Base-by-base conservation (phyloP, 2,797 vertebrate genomes). In the Ficedula albicollis region DNA sequence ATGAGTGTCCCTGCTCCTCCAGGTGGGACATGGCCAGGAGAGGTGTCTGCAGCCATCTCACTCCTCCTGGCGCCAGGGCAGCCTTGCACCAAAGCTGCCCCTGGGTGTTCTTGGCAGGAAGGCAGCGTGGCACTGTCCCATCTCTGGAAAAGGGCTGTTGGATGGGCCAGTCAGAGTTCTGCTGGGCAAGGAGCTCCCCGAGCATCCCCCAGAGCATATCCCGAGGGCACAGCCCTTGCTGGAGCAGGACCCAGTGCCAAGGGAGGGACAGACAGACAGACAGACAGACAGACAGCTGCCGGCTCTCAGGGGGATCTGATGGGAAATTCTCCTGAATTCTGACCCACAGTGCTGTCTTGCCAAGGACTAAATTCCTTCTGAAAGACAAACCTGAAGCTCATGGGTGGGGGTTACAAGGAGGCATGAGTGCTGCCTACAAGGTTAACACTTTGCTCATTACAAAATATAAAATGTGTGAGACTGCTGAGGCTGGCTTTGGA, bases 11-110 rank as follows among this genome's bases (percentile, higher is more conserved):
- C 51, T 8, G 2, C 58, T 56, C 6, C 16, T 4, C 14, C 29
- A 21, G 0, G 0, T 4, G 36, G 36, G 69, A 32, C 64, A 6
- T 1, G 10, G 29, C 55, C 25, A 54, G 41, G 34, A 0, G 3
- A 64, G 69, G 41, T 41, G 54, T 7, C 29, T 41, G 15, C 14
- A 8, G 39, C 49, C 49, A 0, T 8, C 60, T 36, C 9, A 0
- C 21, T 49, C 8, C 70, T 66, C 25, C 73, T 63, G 69, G 49
- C 59, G 30, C 2, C 56, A 38, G 43, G 5, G 4, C 5, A 52
- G 20, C n/a, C 44, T 55, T 27, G 41, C 6, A 5, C 14, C n/a
- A 25, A 49, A 54, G 22, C 3, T 74, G 19, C 15, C 43, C 1
- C 0, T 3, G 43, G 18, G 11, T 41, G 27, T 6, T 64, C 46